phyloP scores from a whole-genome alignment of 2,113 vertebrate species.

The Beaufortia kweichowensis region DNA sequence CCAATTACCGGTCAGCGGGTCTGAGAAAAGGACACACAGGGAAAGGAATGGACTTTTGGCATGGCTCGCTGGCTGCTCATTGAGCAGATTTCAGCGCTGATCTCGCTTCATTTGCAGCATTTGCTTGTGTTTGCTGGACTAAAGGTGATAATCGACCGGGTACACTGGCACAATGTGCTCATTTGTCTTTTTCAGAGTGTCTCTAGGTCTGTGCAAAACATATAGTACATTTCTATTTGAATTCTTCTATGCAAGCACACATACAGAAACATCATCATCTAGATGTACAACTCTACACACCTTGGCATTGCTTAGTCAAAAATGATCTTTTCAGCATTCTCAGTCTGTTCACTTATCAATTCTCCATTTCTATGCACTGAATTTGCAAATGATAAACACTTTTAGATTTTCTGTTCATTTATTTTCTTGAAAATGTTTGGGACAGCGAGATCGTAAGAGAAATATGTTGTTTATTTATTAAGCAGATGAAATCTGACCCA shows the following conservation, averaged over 20 bases:
- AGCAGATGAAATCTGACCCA: no score
- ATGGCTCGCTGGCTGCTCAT: neutral
- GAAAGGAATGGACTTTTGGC: slow-evolving; percentile 20
- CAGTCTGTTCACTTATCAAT: neutral
- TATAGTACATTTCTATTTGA: neutral
- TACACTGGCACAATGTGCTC: slow-evolving; percentile 23
- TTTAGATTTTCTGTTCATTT: neutral
- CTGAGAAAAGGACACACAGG: slow-evolving; percentile 12
- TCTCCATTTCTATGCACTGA: neutral
- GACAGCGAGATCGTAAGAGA: no score
- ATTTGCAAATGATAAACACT: neutral
- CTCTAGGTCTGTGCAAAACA: neutral
- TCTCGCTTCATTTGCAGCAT: slow-evolving; percentile 8
- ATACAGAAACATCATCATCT: neutral
- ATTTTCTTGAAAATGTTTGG: neutral
- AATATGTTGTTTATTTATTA: no score
- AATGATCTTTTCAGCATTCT: neutral
- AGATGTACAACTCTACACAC: no score
- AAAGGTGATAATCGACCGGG: neutral
- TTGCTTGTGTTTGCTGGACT: slow-evolving; percentile 3
- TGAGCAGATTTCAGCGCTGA: slow-evolving; percentile 21
- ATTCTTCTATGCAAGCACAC: neutral
- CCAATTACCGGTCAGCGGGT: slow-evolving; percentile 56
- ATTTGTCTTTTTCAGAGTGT: slow-evolving; percentile 3
- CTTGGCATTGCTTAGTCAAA: neutral